Base-by-base conservation (phyloP, 2,113 vertebrate genomes). In the Pontoporia blainvillei region DNA sequence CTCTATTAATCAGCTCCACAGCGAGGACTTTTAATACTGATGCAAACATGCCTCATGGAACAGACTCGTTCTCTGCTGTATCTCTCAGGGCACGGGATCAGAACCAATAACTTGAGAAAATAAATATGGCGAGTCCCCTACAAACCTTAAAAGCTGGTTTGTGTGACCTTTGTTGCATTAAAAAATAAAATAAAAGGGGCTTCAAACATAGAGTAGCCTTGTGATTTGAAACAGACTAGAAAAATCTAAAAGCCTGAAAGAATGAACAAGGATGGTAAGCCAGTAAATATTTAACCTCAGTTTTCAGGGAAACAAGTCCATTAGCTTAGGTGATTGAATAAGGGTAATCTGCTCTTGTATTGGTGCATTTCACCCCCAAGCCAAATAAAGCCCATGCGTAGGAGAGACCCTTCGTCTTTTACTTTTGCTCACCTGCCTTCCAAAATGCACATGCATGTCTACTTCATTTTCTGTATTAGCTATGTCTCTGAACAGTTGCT, bases 311-410 rank as follows among this genome's bases (percentile, higher is more conserved):
- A 39, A 9, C 23, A 13, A 49, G 8, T n/a, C 4, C 1, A 1
- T 27, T 3, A 1, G 36, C 18, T 15, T 0, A 5, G 57, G 66
- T 2, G 9, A 29, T 2, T 8, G n/a, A 3, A 6, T 9, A 27
- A 71, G 7, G 21, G 1, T 4, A 3, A 1, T 46, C 15, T 5
- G 18, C 14, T 21, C 36, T 15, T 12, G 9, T 0, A 1, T 1
- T 2, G 44, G 9, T 8, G 73, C 23, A 1, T 52, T 27, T 20
- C 27, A 1, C 7, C 41, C 64, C 20, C 11, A 25, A 11, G 20
- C 78, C 49, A 11, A 8, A 8, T 5, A n/a, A 36, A 5, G 67
- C 46, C 2, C 0, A 0, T 3, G 0, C 0, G 1, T 0, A 13
- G n/a, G n/a, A 18, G 34, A 17, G 12, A 3, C 1, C 8, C 27